Percentiles rank a stretch among this genome's conserved stretches.
phyloP scores from a whole-genome alignment of 2,113 vertebrate genomes.

The Zosterops lateralis region DNA sequence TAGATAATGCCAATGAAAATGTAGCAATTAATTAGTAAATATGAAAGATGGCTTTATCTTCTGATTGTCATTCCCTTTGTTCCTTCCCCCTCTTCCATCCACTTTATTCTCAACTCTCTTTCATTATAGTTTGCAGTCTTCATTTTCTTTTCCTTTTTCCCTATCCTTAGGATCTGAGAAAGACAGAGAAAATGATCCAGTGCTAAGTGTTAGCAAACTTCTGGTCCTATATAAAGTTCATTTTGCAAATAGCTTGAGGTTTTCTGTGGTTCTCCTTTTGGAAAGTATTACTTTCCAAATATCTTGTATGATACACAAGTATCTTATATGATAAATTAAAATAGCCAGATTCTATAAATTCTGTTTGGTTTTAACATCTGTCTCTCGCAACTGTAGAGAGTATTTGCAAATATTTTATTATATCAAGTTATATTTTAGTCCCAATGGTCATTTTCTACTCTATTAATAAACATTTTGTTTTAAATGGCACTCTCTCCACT shows the following conservation, averaged over 20 bases:
- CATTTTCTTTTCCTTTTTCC: neutral
- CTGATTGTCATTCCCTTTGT: neutral
- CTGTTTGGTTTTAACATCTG: neutral
- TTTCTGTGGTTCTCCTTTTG: neutral
- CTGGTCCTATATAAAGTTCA: neutral
- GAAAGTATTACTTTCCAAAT: neutral
- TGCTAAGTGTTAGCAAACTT: neutral
- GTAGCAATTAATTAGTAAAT: neutral
- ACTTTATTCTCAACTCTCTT: neutral
- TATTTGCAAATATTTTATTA: neutral
- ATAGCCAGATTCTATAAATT: neutral
- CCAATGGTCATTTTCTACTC: neutral
- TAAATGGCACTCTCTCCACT: neutral
- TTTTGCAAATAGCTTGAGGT: neutral
- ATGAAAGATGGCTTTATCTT: neutral
- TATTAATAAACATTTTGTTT: neutral
- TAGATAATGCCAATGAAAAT: neutral
- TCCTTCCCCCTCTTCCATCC: neutral
- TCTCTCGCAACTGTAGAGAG: neutral
- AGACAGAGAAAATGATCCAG: neutral
- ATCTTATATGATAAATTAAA: neutral
- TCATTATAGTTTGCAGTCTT: neutral
- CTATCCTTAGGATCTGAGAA: neutral
- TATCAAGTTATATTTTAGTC: neutral
- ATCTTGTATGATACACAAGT: neutral